These are phyloP conservation scores for Gortyna flavago DNA, from an alignment of 2,888 invertebrate species.

Conservation along the genomic window DNA sequence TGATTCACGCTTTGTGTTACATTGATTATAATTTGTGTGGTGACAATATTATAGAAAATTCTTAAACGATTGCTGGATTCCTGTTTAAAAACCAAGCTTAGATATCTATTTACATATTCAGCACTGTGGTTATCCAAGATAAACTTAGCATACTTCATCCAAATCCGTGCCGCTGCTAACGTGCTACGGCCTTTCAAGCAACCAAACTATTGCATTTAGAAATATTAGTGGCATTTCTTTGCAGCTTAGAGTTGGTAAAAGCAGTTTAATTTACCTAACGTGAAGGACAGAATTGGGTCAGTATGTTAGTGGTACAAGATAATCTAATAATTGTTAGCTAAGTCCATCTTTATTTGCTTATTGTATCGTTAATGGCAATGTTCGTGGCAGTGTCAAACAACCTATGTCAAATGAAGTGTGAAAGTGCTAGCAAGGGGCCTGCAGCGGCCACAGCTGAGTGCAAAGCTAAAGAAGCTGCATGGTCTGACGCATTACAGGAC, in stretches of 20 bases:
- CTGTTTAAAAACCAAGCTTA: not conserved
- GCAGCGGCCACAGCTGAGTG: not conserved
- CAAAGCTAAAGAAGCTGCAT: not conserved
- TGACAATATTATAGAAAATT: not conserved
- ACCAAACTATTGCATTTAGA: not conserved
- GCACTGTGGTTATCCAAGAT: not conserved
- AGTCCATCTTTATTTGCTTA: constrained; percentile 7
- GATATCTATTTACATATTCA: not conserved
- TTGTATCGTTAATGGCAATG: not conserved
- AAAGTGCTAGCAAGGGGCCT: not conserved
- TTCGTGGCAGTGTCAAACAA: no score
- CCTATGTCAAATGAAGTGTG: not conserved
- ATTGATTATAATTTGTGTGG: constrained; percentile 1
- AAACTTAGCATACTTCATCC: not conserved
- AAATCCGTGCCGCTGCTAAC: not conserved
- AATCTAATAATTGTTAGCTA: constrained; percentile 15
- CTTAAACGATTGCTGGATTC: not conserved
- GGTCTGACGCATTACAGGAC: no score
- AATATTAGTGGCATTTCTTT: not conserved
- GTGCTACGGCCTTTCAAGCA: not conserved
- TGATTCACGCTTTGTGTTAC: not conserved
- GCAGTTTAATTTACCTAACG: constrained; percentile 12
- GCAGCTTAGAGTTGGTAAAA: not conserved
- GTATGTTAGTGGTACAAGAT: constrained; percentile 33
- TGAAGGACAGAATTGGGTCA: constrained; percentile 26